Evolutionary conservation across 92 coral and sea anemone species (phyloP).

Genomic region (Scolanthus callimorphus): DNA sequence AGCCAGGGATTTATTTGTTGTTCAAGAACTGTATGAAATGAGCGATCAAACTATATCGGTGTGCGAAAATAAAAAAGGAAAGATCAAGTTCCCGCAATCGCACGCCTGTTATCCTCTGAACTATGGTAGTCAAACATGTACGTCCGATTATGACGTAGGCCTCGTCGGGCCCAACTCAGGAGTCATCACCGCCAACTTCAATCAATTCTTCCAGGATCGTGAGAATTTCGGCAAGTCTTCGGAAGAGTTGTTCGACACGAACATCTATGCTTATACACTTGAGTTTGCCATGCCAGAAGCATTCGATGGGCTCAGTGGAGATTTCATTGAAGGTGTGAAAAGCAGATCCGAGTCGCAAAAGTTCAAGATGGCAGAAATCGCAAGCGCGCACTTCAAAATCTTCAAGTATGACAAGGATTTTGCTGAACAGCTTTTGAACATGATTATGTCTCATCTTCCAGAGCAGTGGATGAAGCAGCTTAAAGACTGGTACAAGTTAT

Average conservation of each 20-base stretch:
- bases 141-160: slow-evolving; percentile 48
- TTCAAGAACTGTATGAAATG: slow-evolving; percentile 11
- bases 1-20: slow-evolving; percentile 36
- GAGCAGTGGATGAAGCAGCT: not conserved
- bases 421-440: not conserved
- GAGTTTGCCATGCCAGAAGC: slow-evolving; percentile 39
- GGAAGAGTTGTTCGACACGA: slow-evolving; percentile 47
- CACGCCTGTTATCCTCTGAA: slow-evolving; percentile 36
- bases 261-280: slow-evolving; percentile 39
- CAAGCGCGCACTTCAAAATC: slow-evolving; percentile 39
- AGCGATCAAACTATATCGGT: slow-evolving; percentile 8
- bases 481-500: not conserved
- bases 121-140: slow-evolving; percentile 28
- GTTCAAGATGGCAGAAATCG: slow-evolving; percentile 36
- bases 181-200: slow-evolving; percentile 8
- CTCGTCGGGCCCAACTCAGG: slow-evolving; percentile 34
- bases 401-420: not conserved
- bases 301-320: not conserved
- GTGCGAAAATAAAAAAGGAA: not conserved
- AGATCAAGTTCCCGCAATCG: slow-evolving; percentile 7
- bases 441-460: not conserved
- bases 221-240: slow-evolving; percentile 19
- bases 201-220: slow-evolving; percentile 6
- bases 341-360: not conserved
- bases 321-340: not conserved